phyloP scores from a whole-genome alignment of 2,113 vertebrate species.

The Pogonocichla stellata region DNA sequence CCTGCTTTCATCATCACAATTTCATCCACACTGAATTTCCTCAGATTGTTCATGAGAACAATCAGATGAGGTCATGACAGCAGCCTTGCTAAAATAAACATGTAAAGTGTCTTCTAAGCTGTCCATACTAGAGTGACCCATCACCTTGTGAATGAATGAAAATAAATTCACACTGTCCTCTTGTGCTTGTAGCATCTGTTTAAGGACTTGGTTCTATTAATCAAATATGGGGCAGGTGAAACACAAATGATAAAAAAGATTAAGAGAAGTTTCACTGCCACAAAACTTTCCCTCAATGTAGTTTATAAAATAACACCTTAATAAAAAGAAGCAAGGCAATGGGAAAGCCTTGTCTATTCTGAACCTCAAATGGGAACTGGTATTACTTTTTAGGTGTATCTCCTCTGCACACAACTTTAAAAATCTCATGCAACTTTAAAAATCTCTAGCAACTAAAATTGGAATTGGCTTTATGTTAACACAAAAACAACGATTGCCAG shows the following conservation, averaged over 20 bases:
- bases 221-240: neutral
- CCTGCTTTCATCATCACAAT: neutral
- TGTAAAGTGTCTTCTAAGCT: neutral
- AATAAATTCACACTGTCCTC: neutral
- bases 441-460: neutral
- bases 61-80: neutral
- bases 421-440: neutral
- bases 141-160: accelerated
- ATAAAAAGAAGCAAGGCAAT: neutral
- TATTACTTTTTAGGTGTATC: neutral
- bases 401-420: neutral
- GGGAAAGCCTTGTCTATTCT: neutral
- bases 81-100: neutral
- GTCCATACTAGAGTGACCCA: neutral
- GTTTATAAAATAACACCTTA: neutral
- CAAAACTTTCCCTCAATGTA: neutral
- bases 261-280: neutral
- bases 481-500: neutral
- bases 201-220: neutral
- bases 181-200: neutral
- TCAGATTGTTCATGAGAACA: neutral
- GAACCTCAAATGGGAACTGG: neutral
- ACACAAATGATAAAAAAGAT: accelerated
- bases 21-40: neutral
- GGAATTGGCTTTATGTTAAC: neutral